These are phyloP conservation scores for Watsonalla binaria DNA, from an alignment of 2,888 invertebrate genomes.

Conservation along the genomic window DNA sequence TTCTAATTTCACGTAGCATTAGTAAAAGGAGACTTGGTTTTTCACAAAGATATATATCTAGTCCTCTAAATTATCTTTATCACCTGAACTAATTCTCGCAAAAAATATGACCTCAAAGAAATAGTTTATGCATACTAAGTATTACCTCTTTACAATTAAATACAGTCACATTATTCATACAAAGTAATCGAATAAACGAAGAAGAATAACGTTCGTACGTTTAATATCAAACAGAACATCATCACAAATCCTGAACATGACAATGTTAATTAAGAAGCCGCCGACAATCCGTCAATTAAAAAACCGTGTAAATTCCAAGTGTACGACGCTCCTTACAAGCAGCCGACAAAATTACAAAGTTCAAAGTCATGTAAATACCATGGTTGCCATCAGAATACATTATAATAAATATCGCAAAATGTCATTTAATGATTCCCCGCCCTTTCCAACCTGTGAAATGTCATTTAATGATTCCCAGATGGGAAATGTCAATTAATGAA, in stretches of 20 bases:
- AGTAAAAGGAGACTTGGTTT: too few relatives aligned
- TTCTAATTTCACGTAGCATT: too few relatives aligned
- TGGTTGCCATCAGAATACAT: constrained; percentile 2
- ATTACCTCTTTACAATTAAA: too few relatives aligned
- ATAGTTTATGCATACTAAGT: too few relatives aligned
- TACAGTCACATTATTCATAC: too few relatives aligned
- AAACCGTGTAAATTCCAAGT: background rate
- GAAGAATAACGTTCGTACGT: too few relatives aligned
- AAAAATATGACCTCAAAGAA: too few relatives aligned
- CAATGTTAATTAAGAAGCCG: background rate
- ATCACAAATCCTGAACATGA: background rate
- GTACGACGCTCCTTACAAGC: constrained; percentile 9
- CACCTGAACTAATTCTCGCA: too few relatives aligned
- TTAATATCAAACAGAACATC: too few relatives aligned
- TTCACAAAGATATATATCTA: too few relatives aligned
- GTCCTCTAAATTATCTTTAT: too few relatives aligned
- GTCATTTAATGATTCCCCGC: background rate
- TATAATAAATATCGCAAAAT: constrained; percentile 6
- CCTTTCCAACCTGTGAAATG: background rate
- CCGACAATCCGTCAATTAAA: background rate
- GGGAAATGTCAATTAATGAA: background rate
- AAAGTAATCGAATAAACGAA: too few relatives aligned
- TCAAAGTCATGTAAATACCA: constrained; percentile 30
- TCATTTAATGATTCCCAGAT: background rate
- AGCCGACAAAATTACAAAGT: constrained; percentile 33